Evolutionary conservation across 2,888 invertebrate genomes (phyloP), one percentile per base, ranked within the genome.

Genomic region (Cheilosia grossa): DNA sequence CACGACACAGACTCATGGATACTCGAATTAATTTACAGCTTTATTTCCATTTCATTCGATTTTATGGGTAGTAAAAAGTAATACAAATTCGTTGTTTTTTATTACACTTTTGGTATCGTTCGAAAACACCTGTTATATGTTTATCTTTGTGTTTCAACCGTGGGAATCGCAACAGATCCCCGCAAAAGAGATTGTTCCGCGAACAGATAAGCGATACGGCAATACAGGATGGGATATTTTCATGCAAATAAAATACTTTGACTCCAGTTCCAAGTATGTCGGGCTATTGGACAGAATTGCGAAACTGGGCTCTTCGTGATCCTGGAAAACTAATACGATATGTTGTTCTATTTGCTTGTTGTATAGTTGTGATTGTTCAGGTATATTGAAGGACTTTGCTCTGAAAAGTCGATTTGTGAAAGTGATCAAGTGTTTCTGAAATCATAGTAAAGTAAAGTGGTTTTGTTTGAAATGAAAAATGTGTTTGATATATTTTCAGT

Each of bases 361-460:
- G 93, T 49, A 92, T 92, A 13, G 90, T 94, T 21, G 94, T 94
- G 0, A 88, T 94, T 13, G 94, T 94, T 58, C 95, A 95, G 93
- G 95, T 94, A 89, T 89, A 90, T 67, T 67, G 24, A 56, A 53
- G 42, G 17, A 10, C 7, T 24, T 56, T 44, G n/a, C 19, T 13
- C 37, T 19, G 0, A 17, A n/a, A 2, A 4, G 4, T 33, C 4
- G 10, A 40, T 10, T n/a, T 21, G 69, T 69, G 69, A 56, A 58
- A 49, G 58, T 70, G 58, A 47, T 40, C 0, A 58, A 44, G 21
- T 40, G 49, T 54, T 54, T 27, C 19, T 37, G 37, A 0, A 37
- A 24, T 19, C 15, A 21, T 13, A 30, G 24, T 42, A 37, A 30
- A 37, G 54, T 10, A 21, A 9, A 30, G 27, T 21, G 6, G 9